phyloP scores from a whole-genome alignment of 2,888 invertebrate species.

The Oxytorus armatus region DNA sequence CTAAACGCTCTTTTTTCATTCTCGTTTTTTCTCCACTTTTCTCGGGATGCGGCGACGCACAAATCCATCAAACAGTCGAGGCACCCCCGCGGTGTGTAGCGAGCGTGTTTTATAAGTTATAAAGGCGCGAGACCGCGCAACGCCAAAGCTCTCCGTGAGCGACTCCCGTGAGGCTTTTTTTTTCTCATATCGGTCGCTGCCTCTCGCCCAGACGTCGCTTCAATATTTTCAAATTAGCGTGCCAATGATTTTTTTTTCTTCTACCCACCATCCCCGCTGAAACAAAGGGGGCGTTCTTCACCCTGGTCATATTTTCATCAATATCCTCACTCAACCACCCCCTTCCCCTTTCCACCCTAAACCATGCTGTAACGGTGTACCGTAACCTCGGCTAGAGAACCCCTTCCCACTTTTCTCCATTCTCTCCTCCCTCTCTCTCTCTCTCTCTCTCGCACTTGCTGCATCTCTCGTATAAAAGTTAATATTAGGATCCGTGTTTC shows the following conservation, averaged over 20 bases:
- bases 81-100: neutral
- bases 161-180: slow-evolving; percentile 50
- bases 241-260: slow-evolving; percentile 78
- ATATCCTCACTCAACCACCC: slow-evolving; percentile 74
- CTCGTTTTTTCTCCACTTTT: neutral
- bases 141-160: slow-evolving; percentile 20
- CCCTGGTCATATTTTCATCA: slow-evolving; percentile 82
- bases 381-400: slow-evolving; percentile 57
- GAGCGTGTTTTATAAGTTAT: slow-evolving; percentile 44
- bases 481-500: slow-evolving; percentile 82
- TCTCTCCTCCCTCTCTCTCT: slow-evolving; percentile 71
- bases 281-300: slow-evolving; percentile 81
- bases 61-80: slow-evolving; percentile 37
- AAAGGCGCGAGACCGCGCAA: slow-evolving; percentile 33
- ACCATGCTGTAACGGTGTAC: slow-evolving; percentile 13
- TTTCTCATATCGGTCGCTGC: slow-evolving; percentile 55
- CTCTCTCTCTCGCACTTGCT: slow-evolving; percentile 73
- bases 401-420: slow-evolving; percentile 69
- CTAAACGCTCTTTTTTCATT: slow-evolving; percentile 1
- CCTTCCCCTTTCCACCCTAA: slow-evolving; percentile 56
- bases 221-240: slow-evolving; percentile 83
- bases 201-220: slow-evolving; percentile 67
- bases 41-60: neutral
- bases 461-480: slow-evolving; percentile 82
- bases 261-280: slow-evolving; percentile 65